phyloP scores from a whole-genome alignment of 1,140 invertebrate genomes.

The Charaxes varanes region DNA sequence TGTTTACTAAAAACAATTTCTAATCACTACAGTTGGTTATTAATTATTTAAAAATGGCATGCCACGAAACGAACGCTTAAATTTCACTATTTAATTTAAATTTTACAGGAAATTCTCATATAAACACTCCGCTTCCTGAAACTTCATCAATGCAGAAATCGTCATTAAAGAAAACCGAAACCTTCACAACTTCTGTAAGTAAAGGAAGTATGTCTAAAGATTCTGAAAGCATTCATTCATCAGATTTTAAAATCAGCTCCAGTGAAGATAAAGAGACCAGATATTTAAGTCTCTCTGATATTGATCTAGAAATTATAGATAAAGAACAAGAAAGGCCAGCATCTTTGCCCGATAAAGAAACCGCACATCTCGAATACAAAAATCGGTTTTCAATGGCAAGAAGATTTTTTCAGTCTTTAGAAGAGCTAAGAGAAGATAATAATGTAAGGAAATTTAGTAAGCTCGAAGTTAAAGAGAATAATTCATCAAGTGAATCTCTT shows the following conservation, averaged over 20 bases:
- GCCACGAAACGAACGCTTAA: too few relatives aligned
- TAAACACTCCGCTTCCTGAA: too few relatives aligned
- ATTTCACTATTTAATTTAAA: too few relatives aligned
- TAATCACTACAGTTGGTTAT: too few relatives aligned
- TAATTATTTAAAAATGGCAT: too few relatives aligned
- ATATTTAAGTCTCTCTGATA: slow-evolving; percentile 56
- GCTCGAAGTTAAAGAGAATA: slow-evolving; percentile 48
- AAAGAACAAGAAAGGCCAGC: slow-evolving; percentile 36
- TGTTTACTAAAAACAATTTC: too few relatives aligned
- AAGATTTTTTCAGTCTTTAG: slow-evolving; percentile 65
- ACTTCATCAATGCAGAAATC: too few relatives aligned
- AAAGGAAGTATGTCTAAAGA: too few relatives aligned
- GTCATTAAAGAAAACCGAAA: too few relatives aligned
- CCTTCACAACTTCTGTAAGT: too few relatives aligned
- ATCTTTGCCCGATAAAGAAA: slow-evolving; percentile 29
- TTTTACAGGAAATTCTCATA: too few relatives aligned
- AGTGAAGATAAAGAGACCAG: slow-evolving; percentile 31
- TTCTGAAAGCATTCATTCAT: too few relatives aligned
- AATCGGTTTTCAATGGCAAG: slow-evolving; percentile 64
- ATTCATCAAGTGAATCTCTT: slow-evolving; percentile 49
- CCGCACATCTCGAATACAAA: slow-evolving; percentile 52
- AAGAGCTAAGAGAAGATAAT: slow-evolving; percentile 53
- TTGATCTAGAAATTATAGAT: slow-evolving; percentile 61
- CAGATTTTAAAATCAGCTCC: slow-evolving; percentile 24
- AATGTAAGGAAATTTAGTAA: slow-evolving; percentile 47